Percentiles rank a stretch among this genome's conserved stretches.
Evolutionary conservation across 2,113 vertebrate species (phyloP).

Genomic region (Nycticorax nycticorax): DNA sequence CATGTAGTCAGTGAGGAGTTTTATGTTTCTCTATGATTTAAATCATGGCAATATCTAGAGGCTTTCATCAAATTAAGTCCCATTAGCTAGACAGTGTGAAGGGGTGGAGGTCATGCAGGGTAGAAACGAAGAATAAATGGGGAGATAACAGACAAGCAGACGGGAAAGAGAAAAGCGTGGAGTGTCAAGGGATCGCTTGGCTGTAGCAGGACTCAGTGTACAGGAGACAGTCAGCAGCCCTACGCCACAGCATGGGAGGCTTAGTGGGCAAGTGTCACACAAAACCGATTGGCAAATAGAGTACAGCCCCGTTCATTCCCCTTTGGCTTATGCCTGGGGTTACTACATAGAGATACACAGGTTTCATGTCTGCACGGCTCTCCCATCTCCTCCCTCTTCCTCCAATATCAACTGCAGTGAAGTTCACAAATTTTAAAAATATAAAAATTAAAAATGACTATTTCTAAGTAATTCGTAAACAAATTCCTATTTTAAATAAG

Average conservation of each 20-base stretch:
- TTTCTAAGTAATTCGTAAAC: neutral
- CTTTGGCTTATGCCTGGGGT: neutral
- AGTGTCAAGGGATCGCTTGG: neutral
- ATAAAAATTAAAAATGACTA: neutral
- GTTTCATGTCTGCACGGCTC: neutral
- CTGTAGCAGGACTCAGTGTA: rapidly evolving
- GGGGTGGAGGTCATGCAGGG: neutral
- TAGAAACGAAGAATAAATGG: neutral
- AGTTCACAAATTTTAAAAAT: neutral
- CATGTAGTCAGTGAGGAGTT: neutral
- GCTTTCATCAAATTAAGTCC: neutral
- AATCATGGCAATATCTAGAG: neutral
- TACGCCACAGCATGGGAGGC: neutral
- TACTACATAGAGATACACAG: neutral
- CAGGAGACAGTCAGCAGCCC: neutral
- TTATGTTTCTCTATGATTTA: neutral
- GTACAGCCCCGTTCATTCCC: neutral
- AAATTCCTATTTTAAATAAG: neutral
- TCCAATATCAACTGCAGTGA: neutral
- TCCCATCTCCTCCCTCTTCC: neutral
- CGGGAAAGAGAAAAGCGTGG: neutral
- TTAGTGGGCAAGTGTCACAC: neutral
- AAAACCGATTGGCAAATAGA: neutral
- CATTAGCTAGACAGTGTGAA: neutral
- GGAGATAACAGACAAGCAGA: neutral